Conservation (phyloP, 23 tunicate species). For the Phallusia fumigata region DNA sequence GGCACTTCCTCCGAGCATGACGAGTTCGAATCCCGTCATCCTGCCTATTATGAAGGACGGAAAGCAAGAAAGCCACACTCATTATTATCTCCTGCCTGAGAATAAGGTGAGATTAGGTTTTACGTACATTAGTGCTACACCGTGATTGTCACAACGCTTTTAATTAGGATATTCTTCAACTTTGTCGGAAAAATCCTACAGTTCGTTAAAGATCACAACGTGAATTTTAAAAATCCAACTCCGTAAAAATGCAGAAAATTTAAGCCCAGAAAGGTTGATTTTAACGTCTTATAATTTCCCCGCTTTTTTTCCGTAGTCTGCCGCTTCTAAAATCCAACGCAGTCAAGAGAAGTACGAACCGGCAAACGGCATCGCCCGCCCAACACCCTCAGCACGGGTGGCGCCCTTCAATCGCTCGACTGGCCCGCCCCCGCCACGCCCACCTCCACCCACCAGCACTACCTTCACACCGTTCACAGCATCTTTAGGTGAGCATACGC, state of each 20-base stretch:
- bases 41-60: conserved; percentile 89
- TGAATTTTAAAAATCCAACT: too few species aligned
- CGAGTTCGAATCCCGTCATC: conserved; percentile 60
- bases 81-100: conserved; percentile 75
- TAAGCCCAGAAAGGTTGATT: too few species aligned
- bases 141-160: too few species aligned
- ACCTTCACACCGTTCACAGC: conserved; percentile 12
- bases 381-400: conserved; percentile 54
- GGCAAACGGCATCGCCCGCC: conserved; percentile 45
- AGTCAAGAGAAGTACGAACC: conserved; percentile 24
- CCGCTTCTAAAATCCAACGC: neutral
- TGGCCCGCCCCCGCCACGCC: conserved; percentile 54
- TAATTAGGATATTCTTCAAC: too few species aligned
- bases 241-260: too few species aligned
- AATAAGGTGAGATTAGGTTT: conserved; percentile 43
- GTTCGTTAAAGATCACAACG: too few species aligned
- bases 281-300: neutral
- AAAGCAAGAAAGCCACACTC: conserved; percentile 74
- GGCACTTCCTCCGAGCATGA: conserved; percentile 58
- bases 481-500: conserved; percentile 25
- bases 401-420: conserved; percentile 40
- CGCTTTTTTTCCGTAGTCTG: neutral
- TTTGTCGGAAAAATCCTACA: too few species aligned
- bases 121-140: too few species aligned
- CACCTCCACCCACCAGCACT: conserved; percentile 48